Percentiles rank a stretch among this genome's conserved stretches.
These are phyloP conservation scores for Amyelois transitella DNA, from an alignment of 1,140 invertebrate genomes.

Conservation along the genomic window DNA sequence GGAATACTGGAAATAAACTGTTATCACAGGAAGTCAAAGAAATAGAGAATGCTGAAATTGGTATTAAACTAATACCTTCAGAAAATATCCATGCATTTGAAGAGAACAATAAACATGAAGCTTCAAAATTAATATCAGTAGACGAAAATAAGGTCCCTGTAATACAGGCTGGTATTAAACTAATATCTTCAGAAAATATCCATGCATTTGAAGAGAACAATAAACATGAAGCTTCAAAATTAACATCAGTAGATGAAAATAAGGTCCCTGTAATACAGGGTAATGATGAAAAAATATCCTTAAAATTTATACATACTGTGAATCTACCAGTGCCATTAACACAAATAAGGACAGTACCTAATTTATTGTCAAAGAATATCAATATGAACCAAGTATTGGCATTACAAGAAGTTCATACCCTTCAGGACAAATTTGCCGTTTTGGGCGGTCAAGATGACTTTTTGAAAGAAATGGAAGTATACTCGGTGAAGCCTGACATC, in stretches of 20 bases:
- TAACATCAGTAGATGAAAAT: neutral
- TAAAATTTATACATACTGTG: neutral
- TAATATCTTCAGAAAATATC: neutral
- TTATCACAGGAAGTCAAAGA: neutral
- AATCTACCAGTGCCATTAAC: neutral
- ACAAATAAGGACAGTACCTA: slow-evolving; percentile 62
- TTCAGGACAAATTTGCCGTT: slow-evolving; percentile 83
- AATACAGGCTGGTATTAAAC: slow-evolving; percentile 10
- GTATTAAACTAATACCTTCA: neutral
- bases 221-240: neutral
- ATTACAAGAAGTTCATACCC: slow-evolving; percentile 73
- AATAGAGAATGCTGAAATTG: neutral
- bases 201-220: no score
- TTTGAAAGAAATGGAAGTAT: slow-evolving; percentile 80
- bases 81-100: neutral
- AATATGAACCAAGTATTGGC: slow-evolving; percentile 76
- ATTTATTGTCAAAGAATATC: slow-evolving; percentile 75
- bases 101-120: neutral
- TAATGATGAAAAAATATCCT: slow-evolving; percentile 10
- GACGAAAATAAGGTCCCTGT: neutral
- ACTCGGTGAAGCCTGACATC: slow-evolving; percentile 81
- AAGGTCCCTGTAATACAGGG: neutral
- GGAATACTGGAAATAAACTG: neutral
- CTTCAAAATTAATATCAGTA: neutral
- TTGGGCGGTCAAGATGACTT: slow-evolving; percentile 87